Conservation (phyloP, 2,113 vertebrate species). For the Coryphaenoides rupestris region DNA sequence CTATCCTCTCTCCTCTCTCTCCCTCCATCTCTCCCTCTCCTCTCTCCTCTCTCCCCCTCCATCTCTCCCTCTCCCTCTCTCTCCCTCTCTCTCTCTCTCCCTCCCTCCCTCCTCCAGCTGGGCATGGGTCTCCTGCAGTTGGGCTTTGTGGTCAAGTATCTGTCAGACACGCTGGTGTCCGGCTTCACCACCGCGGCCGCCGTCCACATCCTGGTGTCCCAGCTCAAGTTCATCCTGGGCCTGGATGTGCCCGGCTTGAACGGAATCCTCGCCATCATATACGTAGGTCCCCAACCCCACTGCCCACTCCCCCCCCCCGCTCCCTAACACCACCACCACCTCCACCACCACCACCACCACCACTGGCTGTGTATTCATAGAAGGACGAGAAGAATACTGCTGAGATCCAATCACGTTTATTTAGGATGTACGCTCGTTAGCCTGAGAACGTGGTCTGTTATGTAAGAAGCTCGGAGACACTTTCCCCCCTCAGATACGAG, state of each 20-base stretch:
- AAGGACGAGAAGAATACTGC: too few relatives aligned
- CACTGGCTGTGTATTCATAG: too few relatives aligned
- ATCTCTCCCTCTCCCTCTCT: slow-evolving; percentile 20
- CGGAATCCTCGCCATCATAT: slow-evolving; percentile 74
- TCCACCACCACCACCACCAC: too few relatives aligned
- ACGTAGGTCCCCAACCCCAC: slow-evolving; percentile 68
- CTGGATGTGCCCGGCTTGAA: slow-evolving; percentile 64
- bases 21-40: too few relatives aligned
- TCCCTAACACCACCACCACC: too few relatives aligned
- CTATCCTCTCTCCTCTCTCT: too few relatives aligned
- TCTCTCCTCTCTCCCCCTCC: slow-evolving; percentile 38
- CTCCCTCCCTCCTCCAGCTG: slow-evolving; percentile 60
- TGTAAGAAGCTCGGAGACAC: too few relatives aligned
- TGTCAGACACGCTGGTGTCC: slow-evolving; percentile 82
- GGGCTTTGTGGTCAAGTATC: slow-evolving; percentile 83
- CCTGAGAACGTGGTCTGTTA: too few relatives aligned
- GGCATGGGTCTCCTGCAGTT: slow-evolving; percentile 74
- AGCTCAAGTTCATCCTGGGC: slow-evolving; percentile 85
- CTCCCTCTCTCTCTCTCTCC: slow-evolving; percentile 29
- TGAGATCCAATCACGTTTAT: too few relatives aligned
- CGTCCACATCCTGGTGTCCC: slow-evolving; percentile 81
- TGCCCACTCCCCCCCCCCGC: not conserved
- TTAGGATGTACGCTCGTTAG: too few relatives aligned
- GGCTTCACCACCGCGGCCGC: slow-evolving; percentile 85
- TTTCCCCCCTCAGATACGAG: too few relatives aligned